A percentile compares a stretch with the other conserved stretches of the same genome.
These are phyloP conservation scores for Tetragonula carbonaria DNA, from an alignment of 2,888 invertebrate genomes.

Conservation along the genomic window DNA sequence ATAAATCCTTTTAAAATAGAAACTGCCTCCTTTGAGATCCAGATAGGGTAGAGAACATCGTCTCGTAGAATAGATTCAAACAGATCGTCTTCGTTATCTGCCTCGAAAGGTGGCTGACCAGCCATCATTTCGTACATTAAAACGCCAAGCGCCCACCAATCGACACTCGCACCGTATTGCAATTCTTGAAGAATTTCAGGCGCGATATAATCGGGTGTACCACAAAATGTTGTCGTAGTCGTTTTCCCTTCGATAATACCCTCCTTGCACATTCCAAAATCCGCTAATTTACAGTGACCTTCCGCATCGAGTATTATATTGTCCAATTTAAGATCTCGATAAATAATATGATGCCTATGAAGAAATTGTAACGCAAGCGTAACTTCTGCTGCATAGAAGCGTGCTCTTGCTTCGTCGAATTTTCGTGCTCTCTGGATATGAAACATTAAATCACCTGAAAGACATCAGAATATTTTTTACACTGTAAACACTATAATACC, in stretches of 20 bases:
- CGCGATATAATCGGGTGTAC: constrained; percentile 99
- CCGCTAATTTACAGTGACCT: constrained; percentile 97
- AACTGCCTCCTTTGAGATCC: constrained; percentile 96
- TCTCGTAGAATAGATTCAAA: constrained; percentile 99
- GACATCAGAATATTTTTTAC: background rate
- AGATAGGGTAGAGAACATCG: constrained; percentile 99
- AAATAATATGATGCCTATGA: constrained; percentile 98
- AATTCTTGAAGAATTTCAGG: constrained; percentile 98
- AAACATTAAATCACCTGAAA: constrained; percentile 95
- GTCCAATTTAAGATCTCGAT: constrained; percentile 99
- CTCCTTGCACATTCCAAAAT: constrained; percentile 99
- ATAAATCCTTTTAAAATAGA: constrained; percentile 97
- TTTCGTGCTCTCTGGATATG: constrained; percentile 99
- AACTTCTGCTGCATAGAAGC: constrained; percentile 99
- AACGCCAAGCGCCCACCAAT: constrained; percentile 99
- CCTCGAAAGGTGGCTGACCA: constrained; percentile 99
- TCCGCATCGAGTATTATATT: constrained; percentile 98
- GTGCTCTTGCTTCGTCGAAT: constrained; percentile 97
- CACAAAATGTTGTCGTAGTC: constrained; percentile 96
- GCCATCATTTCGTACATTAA: constrained; percentile 99
- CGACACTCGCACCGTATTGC: constrained; percentile 95
- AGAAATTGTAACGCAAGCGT: constrained; percentile 98
- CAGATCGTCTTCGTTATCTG: constrained; percentile 99
- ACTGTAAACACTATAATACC: too few species aligned
- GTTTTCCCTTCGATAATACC: constrained; percentile 94